These are phyloP conservation scores for Rhea pennata DNA, from an alignment of 2,113 vertebrate genomes.

Conservation along the genomic window DNA sequence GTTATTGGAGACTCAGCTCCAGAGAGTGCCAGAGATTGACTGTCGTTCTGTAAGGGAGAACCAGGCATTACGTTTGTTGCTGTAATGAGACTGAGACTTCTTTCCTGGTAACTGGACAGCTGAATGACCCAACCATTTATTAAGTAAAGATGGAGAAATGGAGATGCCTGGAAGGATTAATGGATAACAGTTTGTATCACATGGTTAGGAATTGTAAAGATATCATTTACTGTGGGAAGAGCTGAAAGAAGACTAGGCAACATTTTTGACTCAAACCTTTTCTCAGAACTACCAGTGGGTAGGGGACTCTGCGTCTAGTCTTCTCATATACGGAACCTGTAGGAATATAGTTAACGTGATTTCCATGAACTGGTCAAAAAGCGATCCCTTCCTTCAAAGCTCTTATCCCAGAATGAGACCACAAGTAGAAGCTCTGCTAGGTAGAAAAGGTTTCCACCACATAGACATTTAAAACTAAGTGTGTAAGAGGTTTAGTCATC, in stretches of 20 bases:
- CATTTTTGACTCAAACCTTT: too few relatives aligned
- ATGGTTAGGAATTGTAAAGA: neutral
- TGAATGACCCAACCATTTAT: neutral
- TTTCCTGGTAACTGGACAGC: neutral
- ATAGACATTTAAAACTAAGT: too few relatives aligned
- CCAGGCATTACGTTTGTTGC: neutral
- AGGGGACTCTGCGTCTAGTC: neutral
- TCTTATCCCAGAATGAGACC: neutral
- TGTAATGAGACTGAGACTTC: slow-evolving; percentile 3
- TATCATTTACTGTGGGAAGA: neutral
- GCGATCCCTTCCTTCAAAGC: neutral
- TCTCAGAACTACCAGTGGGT: neutral
- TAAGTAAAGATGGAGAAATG: neutral
- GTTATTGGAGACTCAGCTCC: neutral
- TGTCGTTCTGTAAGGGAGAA: neutral
- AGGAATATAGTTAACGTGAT: neutral
- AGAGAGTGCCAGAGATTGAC: neutral
- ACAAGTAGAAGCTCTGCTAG: neutral
- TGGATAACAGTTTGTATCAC: neutral
- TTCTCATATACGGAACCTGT: neutral
- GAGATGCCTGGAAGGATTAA: neutral
- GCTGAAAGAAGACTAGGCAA: neutral
- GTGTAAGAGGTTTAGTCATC: neutral
- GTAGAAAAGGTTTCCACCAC: neutral
- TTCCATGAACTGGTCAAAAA: neutral